Base-by-base conservation (phyloP, 2,113 vertebrate species). In the Embiotoca jacksoni region DNA sequence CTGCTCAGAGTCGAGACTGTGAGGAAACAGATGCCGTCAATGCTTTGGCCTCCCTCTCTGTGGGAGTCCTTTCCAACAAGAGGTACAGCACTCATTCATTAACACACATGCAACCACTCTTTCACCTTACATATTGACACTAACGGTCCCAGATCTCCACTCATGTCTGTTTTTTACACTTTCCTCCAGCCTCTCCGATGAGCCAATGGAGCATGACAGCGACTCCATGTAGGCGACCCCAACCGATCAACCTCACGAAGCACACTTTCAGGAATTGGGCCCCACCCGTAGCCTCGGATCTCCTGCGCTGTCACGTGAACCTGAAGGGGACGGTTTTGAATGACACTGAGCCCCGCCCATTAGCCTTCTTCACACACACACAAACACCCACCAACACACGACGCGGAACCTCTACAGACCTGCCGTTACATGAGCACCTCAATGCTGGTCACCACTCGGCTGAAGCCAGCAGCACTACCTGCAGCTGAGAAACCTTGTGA, bases 21-120 rank as follows among this genome's bases (percentile, higher is more conserved):
- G 98, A 98, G 85, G 97, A 99, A 88, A 95, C 96, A 0, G 98
- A 98, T 72, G 96, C 97, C 0, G 97, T 99, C 66, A 97, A 97
- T 0, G 97, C 98, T 0, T 82, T 99, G 92, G 97, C 97, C 9
- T 98, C 96, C 0, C 96, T 99, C 46, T 98, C 97, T 0, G 96
- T 98, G 77, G 96, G 96, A 5, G 94, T 93, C 32, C 87, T 97
- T 15, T 88, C 95, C 92, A 93, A 93, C 78, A 93, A 97, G 64
- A 97, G 96, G 97, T 97, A 94, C 39, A 16, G 3, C 1, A 5
- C 47, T 41, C 44, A 53, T 47, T 57, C 32, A 31, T 56, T 5
- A 37, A 49, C 52, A 44, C 50, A 49, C 49, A 39, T 30, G 37
- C 16, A 52, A 8, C 5, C 44, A 32, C 11, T 65, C 13, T 32